Base-by-base conservation (phyloP, 1,140 invertebrate species). In the Drosophila yakuba region DNA sequence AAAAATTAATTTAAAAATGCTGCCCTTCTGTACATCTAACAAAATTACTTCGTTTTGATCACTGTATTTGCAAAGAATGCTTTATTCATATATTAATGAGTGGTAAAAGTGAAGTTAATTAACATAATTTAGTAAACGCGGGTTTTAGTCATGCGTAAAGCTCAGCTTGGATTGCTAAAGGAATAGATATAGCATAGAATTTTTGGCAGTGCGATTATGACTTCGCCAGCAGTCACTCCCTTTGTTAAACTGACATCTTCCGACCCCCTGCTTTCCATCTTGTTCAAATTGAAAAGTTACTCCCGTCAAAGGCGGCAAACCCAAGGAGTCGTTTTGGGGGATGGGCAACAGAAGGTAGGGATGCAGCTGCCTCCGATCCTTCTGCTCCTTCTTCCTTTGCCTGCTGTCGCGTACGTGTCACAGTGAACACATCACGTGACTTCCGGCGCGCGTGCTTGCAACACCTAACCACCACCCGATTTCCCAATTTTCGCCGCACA, bases 391-490 rank as follows among this genome's bases (percentile, higher is more conserved):
- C 25, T 4, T 66, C 61, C 60, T 51, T 36, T 52, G 64, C 64
- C 74, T 75, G 82, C 80, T 74, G 80, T 77, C 80, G 84, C 84
- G 84, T 88, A 88, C 84, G 84, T 88, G 83, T 88, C 84, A 84
- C 84, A 84, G 76, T 35, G 68, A 89, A 90, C 84, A 89, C 84
- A 76, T 89, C 84, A 89, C 84, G 84, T 89, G 84, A 89, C 77
- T 89, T 89, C 84, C 84, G 84, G 59, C 67, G 77, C 77, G 84
- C 84, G 84, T 89, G 84, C 80, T 74, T 45, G 78, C 77, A 83
- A 89, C 84, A 89, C 84, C 84, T 89, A 74, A 71, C 61, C 55
- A 41, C 39, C 39, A 17, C n/a, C 69, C 48, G 44, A 23, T 41
- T 47, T 7, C 25, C 39, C 39, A 20, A 44, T 48, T 28, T 38